Conservation (phyloP, 1,140 invertebrate species). For the Varroa destructor region DNA sequence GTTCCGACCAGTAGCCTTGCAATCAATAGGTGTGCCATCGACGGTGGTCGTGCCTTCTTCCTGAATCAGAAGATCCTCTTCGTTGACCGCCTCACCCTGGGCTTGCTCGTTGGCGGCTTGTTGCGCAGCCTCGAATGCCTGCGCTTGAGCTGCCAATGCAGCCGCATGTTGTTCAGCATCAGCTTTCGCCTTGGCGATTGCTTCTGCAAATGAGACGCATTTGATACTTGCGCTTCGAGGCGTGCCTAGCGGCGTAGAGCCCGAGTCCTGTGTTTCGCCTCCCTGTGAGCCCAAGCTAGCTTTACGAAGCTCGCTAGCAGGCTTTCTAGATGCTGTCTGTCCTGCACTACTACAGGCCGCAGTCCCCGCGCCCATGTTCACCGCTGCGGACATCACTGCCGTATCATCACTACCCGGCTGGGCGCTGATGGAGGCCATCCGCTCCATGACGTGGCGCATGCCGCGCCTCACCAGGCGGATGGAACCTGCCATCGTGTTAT, state of each 20-base stretch:
- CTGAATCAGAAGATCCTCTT: slow-evolving; percentile 1
- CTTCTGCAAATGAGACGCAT: slow-evolving; percentile 20
- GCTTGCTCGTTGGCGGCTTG: slow-evolving; percentile 6
- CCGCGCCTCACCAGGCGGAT: slow-evolving; percentile 27
- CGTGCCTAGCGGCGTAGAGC: slow-evolving; percentile 23
- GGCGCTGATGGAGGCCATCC: slow-evolving; percentile 27
- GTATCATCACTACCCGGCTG: background rate
- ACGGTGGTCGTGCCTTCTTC: background rate
- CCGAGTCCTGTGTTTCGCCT: slow-evolving; percentile 12
- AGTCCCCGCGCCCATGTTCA: background rate
- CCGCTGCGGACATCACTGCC: background rate
- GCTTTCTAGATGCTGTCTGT: too few relatives aligned
- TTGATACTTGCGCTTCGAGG: slow-evolving; percentile 27
- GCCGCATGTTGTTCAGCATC: slow-evolving; percentile 22
- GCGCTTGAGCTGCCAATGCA: slow-evolving; percentile 14
- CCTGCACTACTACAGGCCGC: slow-evolving; percentile 2
- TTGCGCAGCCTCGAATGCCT: slow-evolving; percentile 20
- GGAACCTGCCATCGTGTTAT: slow-evolving; percentile 2
- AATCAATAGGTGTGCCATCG: background rate
- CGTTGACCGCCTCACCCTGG: background rate
- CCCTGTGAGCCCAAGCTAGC: slow-evolving; percentile 22
- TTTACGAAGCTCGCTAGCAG: background rate
- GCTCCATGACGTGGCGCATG: slow-evolving; percentile 27
- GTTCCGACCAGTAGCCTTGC: slow-evolving; percentile 21
- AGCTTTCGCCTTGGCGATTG: slow-evolving; percentile 25